Conservation (phyloP, 1,140 invertebrate genomes). For the Drosophila malerkotliana region DNA sequence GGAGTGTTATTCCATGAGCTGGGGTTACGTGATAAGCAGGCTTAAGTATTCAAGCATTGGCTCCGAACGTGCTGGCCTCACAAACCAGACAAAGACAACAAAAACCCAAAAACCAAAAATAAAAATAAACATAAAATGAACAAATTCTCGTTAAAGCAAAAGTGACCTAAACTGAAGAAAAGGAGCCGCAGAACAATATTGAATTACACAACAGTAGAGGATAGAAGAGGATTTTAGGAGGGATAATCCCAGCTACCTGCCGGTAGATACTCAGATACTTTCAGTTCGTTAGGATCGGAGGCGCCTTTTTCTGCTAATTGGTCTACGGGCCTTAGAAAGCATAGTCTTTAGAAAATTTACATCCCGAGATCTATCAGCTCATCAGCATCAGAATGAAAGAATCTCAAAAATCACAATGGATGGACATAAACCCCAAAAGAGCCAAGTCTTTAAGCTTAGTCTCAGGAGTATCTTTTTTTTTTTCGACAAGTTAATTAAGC, state of each 20-base stretch:
- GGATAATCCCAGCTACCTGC: conserved; percentile 57
- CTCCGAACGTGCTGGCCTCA: conserved; percentile 66
- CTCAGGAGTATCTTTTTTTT: conserved; percentile 39
- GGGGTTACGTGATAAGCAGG: conserved; percentile 71
- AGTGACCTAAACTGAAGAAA: conserved; percentile 38
- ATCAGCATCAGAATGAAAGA: conserved; percentile 10
- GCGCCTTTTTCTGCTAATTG: conserved; percentile 63
- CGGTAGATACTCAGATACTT: conserved; percentile 17
- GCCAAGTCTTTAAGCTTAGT: conserved; percentile 27
- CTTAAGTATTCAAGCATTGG: conserved; percentile 62
- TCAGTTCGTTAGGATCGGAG: conserved; percentile 31
- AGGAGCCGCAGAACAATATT: conserved; percentile 64
- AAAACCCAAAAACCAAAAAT: conserved; percentile 28
- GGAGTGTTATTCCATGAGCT: conserved; percentile 2
- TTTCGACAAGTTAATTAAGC: conserved; percentile 69
- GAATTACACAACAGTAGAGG: conserved; percentile 61
- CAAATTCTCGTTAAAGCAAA: conserved; percentile 65
- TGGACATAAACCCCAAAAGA: conserved; percentile 7
- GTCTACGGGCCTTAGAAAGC: conserved; percentile 10
- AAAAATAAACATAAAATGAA: conserved; percentile 57
- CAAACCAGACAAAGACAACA: conserved; percentile 22
- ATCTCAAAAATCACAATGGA: conserved; percentile 23
- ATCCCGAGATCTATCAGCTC: conserved; percentile 22
- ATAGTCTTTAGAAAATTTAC: conserved; percentile 11
- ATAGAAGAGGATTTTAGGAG: conserved; percentile 27